Evolutionary conservation across 2,113 vertebrate species (phyloP).

Genomic region (Sebastes schlegelii): DNA sequence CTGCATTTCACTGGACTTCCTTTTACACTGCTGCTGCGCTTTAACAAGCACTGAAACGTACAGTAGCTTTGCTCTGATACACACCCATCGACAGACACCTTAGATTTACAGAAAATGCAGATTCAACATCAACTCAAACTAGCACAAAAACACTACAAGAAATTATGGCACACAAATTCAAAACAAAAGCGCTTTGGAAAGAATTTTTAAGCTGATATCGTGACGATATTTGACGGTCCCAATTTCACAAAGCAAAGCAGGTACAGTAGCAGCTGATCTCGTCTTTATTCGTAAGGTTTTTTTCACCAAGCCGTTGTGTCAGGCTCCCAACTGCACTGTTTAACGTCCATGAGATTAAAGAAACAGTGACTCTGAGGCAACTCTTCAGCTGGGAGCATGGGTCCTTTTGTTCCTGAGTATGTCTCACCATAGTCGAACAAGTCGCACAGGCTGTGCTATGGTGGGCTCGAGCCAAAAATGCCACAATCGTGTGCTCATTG

Average conservation of each 20-base stretch:
- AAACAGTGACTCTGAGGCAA: conserved; percentile 20
- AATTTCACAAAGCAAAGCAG: conserved; percentile 47
- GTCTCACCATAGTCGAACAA: conserved; percentile 42
- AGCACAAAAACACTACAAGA: conserved; percentile 12
- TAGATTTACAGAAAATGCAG: conserved; percentile 14
- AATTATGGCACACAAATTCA: conserved; percentile 4
- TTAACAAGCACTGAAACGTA: conserved; percentile 1
- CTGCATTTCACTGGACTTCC: conserved; percentile 9
- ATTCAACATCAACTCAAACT: conserved; percentile 28
- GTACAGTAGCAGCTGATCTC: conserved; percentile 33
- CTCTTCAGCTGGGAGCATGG: conserved; percentile 31
- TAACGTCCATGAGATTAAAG: conserved; percentile 19
- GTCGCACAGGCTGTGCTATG: conserved; percentile 13
- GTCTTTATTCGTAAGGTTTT: conserved; percentile 34
- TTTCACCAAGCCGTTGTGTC: conserved; percentile 4
- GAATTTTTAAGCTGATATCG: neutral
- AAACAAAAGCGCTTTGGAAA: conserved; percentile 3
- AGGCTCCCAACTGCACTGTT: conserved; percentile 5
- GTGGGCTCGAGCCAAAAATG: conserved; percentile 22
- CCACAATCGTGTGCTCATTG: conserved; percentile 30
- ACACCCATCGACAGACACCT: neutral
- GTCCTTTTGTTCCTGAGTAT: conserved; percentile 67
- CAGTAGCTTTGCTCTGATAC: neutral
- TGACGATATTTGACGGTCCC: conserved; percentile 20
- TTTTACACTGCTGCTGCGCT: conserved; percentile 3